Evolutionary conservation across 2,888 invertebrate genomes (phyloP), one percentile per base, ranked within the genome.

Genomic region (Euzetes globulus): DNA sequence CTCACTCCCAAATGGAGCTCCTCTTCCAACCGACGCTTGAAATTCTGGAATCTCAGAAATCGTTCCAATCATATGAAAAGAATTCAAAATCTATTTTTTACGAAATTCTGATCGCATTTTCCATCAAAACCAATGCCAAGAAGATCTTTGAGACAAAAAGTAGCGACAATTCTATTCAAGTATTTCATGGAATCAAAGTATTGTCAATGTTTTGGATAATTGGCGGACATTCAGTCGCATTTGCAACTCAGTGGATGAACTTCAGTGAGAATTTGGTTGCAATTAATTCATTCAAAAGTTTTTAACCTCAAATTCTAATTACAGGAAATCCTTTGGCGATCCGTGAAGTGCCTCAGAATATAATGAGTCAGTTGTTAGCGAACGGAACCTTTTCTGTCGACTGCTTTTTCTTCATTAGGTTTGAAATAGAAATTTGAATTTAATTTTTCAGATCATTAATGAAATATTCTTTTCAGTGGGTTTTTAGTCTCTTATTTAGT

Each of bases 321-420:
- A 47, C 75, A 80, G 81, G 75, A 22, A 81, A 81, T 76, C 78
- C 80, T 25, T 70, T 79, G 29, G 78, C 79, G 29, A 77, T 79
- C 13, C 37, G 76, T 13, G 65, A 77, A n/a, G 76, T 79, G 37
- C 76, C 80, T 15, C 79, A 81, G 33, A 75, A 79, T 65, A 78
- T 80, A 70, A 77, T 79, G 4, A 79, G 78, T 65, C 80, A 80
- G 72, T 76, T 79, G 1, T 79, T 81, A 1, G 78, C 80, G 0
- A 81, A 79, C 50, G 81, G 80, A 55, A 80, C 80, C n/a, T 80
- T 80, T 74, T 78, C 81, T 19, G 81, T 81, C 4, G 81, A 82
- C 74, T 80, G 80, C 15, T 82, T 82, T 76, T 81, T 80, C 72
- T 79, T 81, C 33, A 77, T 81, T 1, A 81, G 81, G 81, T 80